Conservation (phyloP, 2,113 vertebrate genomes). For the Notechis scutatus region DNA sequence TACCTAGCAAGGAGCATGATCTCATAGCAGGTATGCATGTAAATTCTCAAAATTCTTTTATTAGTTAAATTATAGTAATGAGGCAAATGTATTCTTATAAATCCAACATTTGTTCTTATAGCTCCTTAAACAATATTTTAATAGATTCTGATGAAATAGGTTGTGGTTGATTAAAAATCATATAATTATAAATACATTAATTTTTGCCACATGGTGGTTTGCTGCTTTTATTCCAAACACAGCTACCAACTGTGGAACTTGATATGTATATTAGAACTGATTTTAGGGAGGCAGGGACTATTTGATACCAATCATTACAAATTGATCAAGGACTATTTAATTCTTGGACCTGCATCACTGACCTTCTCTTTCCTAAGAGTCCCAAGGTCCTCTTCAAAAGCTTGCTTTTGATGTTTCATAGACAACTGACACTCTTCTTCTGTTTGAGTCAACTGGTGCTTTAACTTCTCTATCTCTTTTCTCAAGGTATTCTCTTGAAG, state of each 20-base stretch:
- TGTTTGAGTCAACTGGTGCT: constrained; percentile 57
- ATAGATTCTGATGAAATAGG: background rate
- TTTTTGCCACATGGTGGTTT: background rate
- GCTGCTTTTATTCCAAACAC: background rate
- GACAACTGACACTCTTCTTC: constrained; percentile 63
- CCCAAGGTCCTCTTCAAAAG: constrained; percentile 70
- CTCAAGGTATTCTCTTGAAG: constrained; percentile 52
- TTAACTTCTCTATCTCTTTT: constrained; percentile 59
- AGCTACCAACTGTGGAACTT: background rate
- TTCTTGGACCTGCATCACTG: background rate
- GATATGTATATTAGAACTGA: background rate
- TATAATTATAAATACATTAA: background rate
- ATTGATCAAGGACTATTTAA: background rate
- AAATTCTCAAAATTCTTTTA: background rate
- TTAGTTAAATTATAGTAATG: background rate
- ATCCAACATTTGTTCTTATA: background rate
- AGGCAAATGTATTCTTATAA: background rate
- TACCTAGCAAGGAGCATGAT: background rate
- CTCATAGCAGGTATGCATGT: background rate
- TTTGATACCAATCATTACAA: background rate
- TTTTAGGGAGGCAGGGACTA: background rate
- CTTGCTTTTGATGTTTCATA: constrained; percentile 60
- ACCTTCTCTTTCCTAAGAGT: constrained; percentile 73
- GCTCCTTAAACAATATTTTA: background rate
- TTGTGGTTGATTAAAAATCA: background rate